Percentiles rank a stretch among this genome's conserved stretches.
phyloP scores from a whole-genome alignment of 2,797 vertebrate genomes.

The Chiroxiphia lanceolata region DNA sequence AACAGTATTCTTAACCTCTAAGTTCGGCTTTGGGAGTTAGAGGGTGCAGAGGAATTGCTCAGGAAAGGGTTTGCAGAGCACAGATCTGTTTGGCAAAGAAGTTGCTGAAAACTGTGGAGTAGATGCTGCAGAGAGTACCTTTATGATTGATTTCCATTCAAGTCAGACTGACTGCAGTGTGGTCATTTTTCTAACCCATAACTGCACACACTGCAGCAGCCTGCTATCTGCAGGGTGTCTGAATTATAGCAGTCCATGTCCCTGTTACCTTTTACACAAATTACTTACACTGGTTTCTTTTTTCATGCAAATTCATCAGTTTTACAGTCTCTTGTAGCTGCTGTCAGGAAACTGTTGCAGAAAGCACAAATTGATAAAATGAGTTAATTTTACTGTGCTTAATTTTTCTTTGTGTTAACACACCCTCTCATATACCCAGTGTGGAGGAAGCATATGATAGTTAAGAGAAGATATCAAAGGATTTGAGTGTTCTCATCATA shows the following conservation, averaged over 20 bases:
- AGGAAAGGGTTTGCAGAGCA: constrained; percentile 66
- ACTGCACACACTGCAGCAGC: constrained; percentile 79
- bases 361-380: constrained; percentile 80
- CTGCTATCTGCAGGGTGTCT: constrained; percentile 80
- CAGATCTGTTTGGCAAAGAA: constrained; percentile 78
- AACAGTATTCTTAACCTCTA: constrained; percentile 1
- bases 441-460: constrained; percentile 67
- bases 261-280: constrained; percentile 87
- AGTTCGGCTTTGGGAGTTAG: constrained; percentile 38
- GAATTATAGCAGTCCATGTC: constrained; percentile 83
- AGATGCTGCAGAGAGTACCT: constrained; percentile 83
- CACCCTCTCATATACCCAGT: constrained; percentile 42
- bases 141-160: constrained; percentile 89
- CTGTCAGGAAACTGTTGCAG: constrained; percentile 79
- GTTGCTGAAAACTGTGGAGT: constrained; percentile 81
- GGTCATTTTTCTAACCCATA: constrained; percentile 86
- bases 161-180: constrained; percentile 86
- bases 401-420: constrained; percentile 64
- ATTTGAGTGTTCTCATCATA: constrained; percentile 66
- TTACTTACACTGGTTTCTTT: constrained; percentile 87
- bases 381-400: constrained; percentile 75
- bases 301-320: constrained; percentile 87
- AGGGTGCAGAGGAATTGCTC: constrained; percentile 53
- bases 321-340: constrained; percentile 82
- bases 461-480: constrained; percentile 73